Evolutionary conservation across 2,113 vertebrate genomes (phyloP), one percentile per base, ranked within the genome.

Genomic region (Pavo muticus): DNA sequence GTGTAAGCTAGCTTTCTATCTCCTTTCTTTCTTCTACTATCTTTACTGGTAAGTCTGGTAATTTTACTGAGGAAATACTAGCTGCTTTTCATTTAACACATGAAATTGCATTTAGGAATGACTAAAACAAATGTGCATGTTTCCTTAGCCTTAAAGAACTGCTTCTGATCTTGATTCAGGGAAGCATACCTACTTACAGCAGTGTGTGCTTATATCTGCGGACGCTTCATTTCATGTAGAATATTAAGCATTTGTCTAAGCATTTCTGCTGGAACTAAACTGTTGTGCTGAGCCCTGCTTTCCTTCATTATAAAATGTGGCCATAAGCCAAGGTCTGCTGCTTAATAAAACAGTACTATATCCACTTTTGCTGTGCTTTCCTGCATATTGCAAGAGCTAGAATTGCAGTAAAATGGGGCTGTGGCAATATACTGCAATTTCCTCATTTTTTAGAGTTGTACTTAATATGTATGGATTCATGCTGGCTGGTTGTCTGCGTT

Each of bases 1-100:
- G 99, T 99, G 99, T 96, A 99, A 99, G 97, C 98, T 99, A 97
- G 99, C 98, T 87, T 99, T 99, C 97, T 99, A 99, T 40, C 98
- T 99, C 78, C 98, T 99, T 40, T 99, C 99, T 74, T 99, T 99
- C 98, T 99, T 99, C 98, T 99, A 99, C 98, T 99, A 99, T 98
- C 98, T 99, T 83, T 99, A 99, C 98, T 99, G 99, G 99, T 99
- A 97, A 98, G 99, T 97, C 23, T 78, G 69, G 16, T 65, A 32
- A 27, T 86, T 91, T 72, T 40, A 23, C 44, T 84, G 10, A 68
- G 40, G 42, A 35, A 86, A 11, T 29, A 45, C 40, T n/a, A 68
- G 16, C 57, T 92, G 64, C 27, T 90, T 94, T 86, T 90, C 65
- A 32, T 78, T 50, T 87, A 44, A 40, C 10, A 8, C 44, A 25